Evolutionary conservation across 2,888 invertebrate genomes (phyloP).

Genomic region (Melanchra persicariae): DNA sequence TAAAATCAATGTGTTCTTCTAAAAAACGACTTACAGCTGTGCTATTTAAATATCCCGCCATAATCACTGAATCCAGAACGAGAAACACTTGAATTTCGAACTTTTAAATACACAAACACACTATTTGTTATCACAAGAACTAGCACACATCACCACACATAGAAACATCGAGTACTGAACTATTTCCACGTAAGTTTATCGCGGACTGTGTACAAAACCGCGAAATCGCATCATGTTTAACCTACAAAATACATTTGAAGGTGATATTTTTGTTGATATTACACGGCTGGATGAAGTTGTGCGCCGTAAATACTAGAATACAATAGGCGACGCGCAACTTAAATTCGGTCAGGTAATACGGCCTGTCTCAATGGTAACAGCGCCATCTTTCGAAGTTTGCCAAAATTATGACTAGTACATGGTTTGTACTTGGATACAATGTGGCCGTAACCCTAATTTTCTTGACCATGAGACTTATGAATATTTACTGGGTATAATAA

Average conservation of each 20-base stretch:
- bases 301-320: constrained; percentile 64
- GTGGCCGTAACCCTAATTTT: constrained; percentile 32
- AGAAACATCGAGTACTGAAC: constrained; percentile 69
- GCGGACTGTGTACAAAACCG: constrained; percentile 85
- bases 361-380: constrained; percentile 67
- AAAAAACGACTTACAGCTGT: constrained; percentile 72
- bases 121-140: constrained; percentile 64
- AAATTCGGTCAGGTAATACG: constrained; percentile 81
- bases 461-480: background rate
- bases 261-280: constrained; percentile 91
- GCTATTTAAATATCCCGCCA: constrained; percentile 81
- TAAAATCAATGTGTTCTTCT: constrained; percentile 4
- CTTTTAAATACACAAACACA: constrained; percentile 64
- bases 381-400: constrained; percentile 81
- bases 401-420: constrained; percentile 39
- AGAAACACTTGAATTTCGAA: constrained; percentile 59
- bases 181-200: constrained; percentile 76
- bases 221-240: constrained; percentile 89
- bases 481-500: background rate
- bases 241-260: constrained; percentile 91
- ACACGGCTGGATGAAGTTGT: constrained; percentile 73
- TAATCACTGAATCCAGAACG: constrained; percentile 64
- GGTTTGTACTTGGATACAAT: constrained; percentile 10
- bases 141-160: constrained; percentile 71
- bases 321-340: constrained; percentile 63